Evolutionary conservation across 2,888 invertebrate genomes (phyloP).

Genomic region (Tetramorium bicarinatum): DNA sequence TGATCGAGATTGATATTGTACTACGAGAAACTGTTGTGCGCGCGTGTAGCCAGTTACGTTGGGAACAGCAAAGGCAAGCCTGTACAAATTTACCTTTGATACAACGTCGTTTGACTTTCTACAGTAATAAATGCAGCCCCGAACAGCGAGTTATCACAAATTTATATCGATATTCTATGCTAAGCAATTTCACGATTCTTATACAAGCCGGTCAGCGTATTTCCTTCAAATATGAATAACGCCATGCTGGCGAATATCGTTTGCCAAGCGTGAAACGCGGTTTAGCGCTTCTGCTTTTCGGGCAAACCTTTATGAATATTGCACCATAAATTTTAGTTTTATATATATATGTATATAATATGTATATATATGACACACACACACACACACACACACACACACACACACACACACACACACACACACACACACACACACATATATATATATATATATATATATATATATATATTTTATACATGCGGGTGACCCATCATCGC

Average conservation of each 20-base stretch:
- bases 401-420: no score
- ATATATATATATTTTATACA: conserved; percentile 22
- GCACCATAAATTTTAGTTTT: conserved; percentile 48
- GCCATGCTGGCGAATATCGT: conserved; percentile 50
- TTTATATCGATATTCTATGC: conserved; percentile 43
- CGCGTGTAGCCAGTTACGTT: not conserved
- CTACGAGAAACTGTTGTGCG: conserved; percentile 16
- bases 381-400: no score
- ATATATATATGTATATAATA: conserved; percentile 7
- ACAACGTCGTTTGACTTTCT: conserved; percentile 22
- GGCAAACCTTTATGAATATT: conserved; percentile 57
- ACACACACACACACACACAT: no score
- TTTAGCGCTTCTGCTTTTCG: conserved; percentile 57
- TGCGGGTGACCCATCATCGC: conserved; percentile 21
- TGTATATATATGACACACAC: not conserved
- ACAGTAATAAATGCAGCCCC: conserved; percentile 24
- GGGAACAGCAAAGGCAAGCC: conserved; percentile 6
- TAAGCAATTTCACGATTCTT: conserved; percentile 53
- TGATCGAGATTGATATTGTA: conserved; percentile 64
- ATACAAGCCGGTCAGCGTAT: conserved; percentile 54
- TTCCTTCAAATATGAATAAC: conserved; percentile 53
- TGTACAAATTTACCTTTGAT: conserved; percentile 15
- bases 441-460: not conserved
- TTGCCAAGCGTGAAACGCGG: conserved; percentile 57
- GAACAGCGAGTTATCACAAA: conserved; percentile 39